phyloP scores from a whole-genome alignment of 2,888 invertebrate genomes.

The Sabatieria punctata region DNA sequence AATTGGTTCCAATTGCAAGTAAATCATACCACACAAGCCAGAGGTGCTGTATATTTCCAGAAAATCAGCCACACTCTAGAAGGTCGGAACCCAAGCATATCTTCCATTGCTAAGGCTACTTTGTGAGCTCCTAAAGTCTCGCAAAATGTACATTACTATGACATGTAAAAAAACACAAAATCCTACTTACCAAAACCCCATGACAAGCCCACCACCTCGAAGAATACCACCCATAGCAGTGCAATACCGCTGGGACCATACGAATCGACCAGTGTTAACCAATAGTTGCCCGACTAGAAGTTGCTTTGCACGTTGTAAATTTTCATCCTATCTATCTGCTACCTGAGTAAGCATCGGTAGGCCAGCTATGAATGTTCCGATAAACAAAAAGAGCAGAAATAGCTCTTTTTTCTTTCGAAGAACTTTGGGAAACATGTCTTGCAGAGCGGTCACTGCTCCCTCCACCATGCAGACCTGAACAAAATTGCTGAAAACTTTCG shows the following conservation, averaged over 20 bases:
- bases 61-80: constrained; percentile 62
- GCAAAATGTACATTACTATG: too few species aligned
- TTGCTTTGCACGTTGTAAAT: neutral
- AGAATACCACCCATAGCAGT: constrained; percentile 72
- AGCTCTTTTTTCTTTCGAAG: constrained; percentile 26
- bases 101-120: constrained; percentile 59
- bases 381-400: constrained; percentile 20
- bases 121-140: constrained; percentile 39
- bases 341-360: constrained; percentile 28
- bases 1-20: too few species aligned
- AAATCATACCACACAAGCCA: constrained; percentile 63
- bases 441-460: constrained; percentile 28
- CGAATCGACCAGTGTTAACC: constrained; percentile 67
- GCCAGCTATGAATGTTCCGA: constrained; percentile 25
- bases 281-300: constrained; percentile 61
- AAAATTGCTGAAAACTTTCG: too few species aligned
- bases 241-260: constrained; percentile 66
- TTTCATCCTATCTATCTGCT: too few species aligned
- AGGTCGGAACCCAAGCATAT: constrained; percentile 62
- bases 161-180: too few species aligned
- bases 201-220: constrained; percentile 70
- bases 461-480: constrained; percentile 31
- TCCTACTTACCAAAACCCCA: constrained; percentile 59
- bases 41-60: constrained; percentile 70
- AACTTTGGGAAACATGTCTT: constrained; percentile 26